Conservation (phyloP, 2,797 vertebrate species). For the Diplodus sargus region DNA sequence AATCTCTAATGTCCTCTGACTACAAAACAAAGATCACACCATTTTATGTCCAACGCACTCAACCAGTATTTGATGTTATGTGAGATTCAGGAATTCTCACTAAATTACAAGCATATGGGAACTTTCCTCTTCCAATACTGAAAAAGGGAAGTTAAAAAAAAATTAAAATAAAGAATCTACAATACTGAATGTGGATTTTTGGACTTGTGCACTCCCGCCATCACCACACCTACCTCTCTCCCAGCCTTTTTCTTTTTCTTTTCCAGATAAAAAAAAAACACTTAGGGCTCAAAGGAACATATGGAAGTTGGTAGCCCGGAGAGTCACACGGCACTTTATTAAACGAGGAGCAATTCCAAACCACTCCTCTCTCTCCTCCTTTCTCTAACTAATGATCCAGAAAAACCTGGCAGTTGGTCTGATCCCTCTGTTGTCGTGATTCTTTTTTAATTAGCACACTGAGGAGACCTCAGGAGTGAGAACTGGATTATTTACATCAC, state of each 20-base stretch:
- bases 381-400: constrained; percentile 80
- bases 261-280: constrained; percentile 69
- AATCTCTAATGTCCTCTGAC: constrained; percentile 8
- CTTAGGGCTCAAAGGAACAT: constrained; percentile 76
- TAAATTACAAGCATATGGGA: constrained; percentile 75
- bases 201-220: constrained; percentile 55
- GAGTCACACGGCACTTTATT: constrained; percentile 82
- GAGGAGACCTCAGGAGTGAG: constrained; percentile 68
- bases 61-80: constrained; percentile 47
- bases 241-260: constrained; percentile 4
- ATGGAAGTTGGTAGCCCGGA: constrained; percentile 77
- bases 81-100: constrained; percentile 62
- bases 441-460: constrained; percentile 84
- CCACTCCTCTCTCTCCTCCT: constrained; percentile 71
- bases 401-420: constrained; percentile 75
- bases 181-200: constrained; percentile 56
- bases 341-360: constrained; percentile 79
- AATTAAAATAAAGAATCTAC: constrained; percentile 35
- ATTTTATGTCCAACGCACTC: constrained; percentile 31
- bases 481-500: constrained; percentile 76
- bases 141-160: constrained; percentile 37
- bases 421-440: constrained; percentile 79
- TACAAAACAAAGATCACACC: constrained; percentile 51
- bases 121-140: constrained; percentile 43
- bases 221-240: constrained; percentile 33